phyloP scores from a whole-genome alignment of 2,888 invertebrate genomes.

The Thera obeliscata region DNA sequence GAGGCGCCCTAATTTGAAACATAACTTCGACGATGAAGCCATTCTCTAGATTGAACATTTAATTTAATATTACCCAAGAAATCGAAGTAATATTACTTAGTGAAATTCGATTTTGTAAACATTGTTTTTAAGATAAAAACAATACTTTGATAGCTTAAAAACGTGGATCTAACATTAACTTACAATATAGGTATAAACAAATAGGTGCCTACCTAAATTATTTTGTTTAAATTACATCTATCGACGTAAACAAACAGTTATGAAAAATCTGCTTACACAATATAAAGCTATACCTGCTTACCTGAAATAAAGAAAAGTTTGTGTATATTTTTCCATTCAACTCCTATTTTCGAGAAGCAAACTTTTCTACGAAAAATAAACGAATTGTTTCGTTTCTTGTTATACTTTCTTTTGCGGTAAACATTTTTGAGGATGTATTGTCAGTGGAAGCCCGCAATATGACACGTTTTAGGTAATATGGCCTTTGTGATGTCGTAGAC shows the following conservation, averaged over 20 bases:
- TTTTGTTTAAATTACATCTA: too few relatives aligned
- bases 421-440: conserved; percentile 25
- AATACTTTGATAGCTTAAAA: conserved; percentile 31
- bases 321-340: conserved; percentile 45
- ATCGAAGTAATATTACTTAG: conserved; percentile 3
- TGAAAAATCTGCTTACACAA: too few relatives aligned
- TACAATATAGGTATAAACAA: conserved; percentile 43
- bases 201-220: conserved; percentile 23
- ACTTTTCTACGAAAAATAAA: conserved; percentile 49
- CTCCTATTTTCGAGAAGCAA: conserved; percentile 47
- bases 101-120: conserved; percentile 20
- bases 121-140: conserved; percentile 15
- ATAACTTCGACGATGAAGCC: conserved; percentile 20
- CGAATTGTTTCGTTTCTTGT: conserved; percentile 44
- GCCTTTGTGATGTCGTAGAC: conserved; percentile 44
- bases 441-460: conserved; percentile 33
- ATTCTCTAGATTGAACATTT: conserved; percentile 26
- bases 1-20: conserved; percentile 28
- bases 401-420: conserved; percentile 25
- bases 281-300: too few relatives aligned
- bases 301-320: conserved; percentile 49
- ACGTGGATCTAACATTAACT: conserved; percentile 37
- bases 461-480: conserved; percentile 36
- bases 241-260: too few relatives aligned
- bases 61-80: conserved; percentile 1